phyloP scores from a whole-genome alignment of 1,140 invertebrate species.

The Caenorhabditis brenneri region DNA sequence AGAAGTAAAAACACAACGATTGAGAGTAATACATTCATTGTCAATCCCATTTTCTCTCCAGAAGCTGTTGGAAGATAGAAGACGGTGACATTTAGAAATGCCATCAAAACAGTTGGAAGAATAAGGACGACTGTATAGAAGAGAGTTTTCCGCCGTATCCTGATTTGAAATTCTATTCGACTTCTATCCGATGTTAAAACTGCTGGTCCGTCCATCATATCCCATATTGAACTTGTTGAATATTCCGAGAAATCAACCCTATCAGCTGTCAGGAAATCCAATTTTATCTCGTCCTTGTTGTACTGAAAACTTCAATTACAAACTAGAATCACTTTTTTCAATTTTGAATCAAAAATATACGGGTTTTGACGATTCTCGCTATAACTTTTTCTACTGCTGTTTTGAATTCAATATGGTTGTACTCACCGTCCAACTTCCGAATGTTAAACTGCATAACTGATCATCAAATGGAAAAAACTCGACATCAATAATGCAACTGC shows the following conservation, averaged over 20 bases:
- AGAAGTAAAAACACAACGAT: constrained; percentile 55
- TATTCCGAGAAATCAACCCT: constrained; percentile 88
- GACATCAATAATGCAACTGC: constrained; percentile 92
- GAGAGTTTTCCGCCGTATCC: constrained; percentile 82
- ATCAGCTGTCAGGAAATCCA: constrained; percentile 33
- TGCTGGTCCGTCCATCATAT: constrained; percentile 94
- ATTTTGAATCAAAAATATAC: too few species aligned
- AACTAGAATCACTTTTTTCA: too few species aligned
- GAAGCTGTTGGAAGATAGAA: constrained; percentile 88
- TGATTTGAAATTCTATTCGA: constrained; percentile 68
- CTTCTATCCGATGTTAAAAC: constrained; percentile 74
- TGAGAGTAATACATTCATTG: constrained; percentile 54
- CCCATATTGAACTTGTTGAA: constrained; percentile 96
- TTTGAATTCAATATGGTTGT: background rate
- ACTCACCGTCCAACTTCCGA: constrained; percentile 54
- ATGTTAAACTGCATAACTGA: constrained; percentile 49
- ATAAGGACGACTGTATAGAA: constrained; percentile 99
- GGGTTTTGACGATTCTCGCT: too few species aligned
- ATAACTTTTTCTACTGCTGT: too few species aligned
- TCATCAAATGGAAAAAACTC: constrained; percentile 65
- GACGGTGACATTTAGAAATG: constrained; percentile 95
- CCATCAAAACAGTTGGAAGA: constrained; percentile 95
- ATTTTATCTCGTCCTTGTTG: constrained; percentile 30
- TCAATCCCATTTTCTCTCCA: constrained; percentile 52
- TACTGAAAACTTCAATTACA: constrained; percentile 27